Base-by-base conservation (phyloP, 2,113 vertebrate genomes). In the Garra rufa region DNA sequence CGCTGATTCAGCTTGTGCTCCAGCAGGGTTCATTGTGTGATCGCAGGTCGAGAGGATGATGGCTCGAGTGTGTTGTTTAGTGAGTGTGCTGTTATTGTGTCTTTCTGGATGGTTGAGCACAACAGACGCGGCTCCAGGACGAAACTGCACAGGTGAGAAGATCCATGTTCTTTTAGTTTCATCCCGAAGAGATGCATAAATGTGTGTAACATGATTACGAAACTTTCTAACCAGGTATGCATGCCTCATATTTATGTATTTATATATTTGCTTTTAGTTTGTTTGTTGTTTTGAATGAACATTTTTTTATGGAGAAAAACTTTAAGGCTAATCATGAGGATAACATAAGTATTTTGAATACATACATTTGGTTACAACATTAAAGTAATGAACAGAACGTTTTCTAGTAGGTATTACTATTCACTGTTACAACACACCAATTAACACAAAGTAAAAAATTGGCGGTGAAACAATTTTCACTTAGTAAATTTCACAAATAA, bases 141-240 rank as follows among this genome's bases (percentile, higher is more conserved):
- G 3, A 9, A 88, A 88, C 78, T 81, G 44, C 6, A 87, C 87
- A 83, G 87, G 89, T 89, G 76, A 90, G 87, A 69, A 38, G 1
- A 57, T 24, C 28, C 17, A 17, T 55, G 24, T 6, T 30, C 14
- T 26, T 13, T 10, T 70, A 11, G 1, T 43, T 61, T 65, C 14
- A 34, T 5, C 14, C 2, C 4, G 28, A 67, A 19, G 3, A 19
- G 8, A 67, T 34, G 28, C 61, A 65, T 9, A 8, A 17, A 65
- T 8, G 2, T 15, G 61, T 0, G 4, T 1, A 15, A 48, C 46
- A 48, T 48, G 13, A 4, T 48, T 48, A 48, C 46, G 10, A 48
- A 14, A 4, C 13, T 14, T 46, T 46, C 14, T 14, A 4, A 48
- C 46, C 46, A 15, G 46, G 14, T 48, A 48, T 15, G 46, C 46